These are phyloP conservation scores for Ancistrus triradiatus DNA, from an alignment of 2,113 vertebrate genomes.

Conservation along the genomic window DNA sequence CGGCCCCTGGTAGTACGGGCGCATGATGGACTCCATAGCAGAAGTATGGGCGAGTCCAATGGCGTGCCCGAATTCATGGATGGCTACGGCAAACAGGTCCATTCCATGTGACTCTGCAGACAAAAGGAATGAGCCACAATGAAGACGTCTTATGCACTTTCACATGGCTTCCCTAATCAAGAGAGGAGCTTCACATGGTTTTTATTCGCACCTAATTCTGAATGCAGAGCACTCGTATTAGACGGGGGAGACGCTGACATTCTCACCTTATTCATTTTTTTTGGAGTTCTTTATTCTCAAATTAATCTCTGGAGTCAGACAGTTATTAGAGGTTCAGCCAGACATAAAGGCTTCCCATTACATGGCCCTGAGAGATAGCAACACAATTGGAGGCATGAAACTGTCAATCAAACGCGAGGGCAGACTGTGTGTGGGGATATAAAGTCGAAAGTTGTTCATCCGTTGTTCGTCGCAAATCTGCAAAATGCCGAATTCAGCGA, in stretches of 20 bases:
- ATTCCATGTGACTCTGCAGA: slow-evolving; percentile 78
- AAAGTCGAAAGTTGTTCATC: not conserved
- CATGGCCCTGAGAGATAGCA: slow-evolving; percentile 57
- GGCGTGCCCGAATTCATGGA: slow-evolving; percentile 95
- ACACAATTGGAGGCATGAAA: slow-evolving; percentile 47
- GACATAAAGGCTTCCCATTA: slow-evolving; percentile 56
- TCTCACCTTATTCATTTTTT: slow-evolving; percentile 17
- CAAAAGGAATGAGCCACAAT: slow-evolving; percentile 9
- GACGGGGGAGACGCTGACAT: not conserved
- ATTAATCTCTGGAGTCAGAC: slow-evolving; percentile 50
- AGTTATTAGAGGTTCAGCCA: slow-evolving; percentile 51
- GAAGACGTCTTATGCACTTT: not conserved
- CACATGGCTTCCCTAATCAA: not conserved
- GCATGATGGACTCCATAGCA: slow-evolving; percentile 87
- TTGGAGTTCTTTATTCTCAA: slow-evolving; percentile 15
- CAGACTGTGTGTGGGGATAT: not conserved
- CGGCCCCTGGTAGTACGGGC: slow-evolving; percentile 91
- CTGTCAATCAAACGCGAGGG: slow-evolving; percentile 57
- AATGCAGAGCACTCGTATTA: not conserved
- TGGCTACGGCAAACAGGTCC: slow-evolving; percentile 93
- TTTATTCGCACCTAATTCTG: not conserved
- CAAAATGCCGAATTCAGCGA: slow-evolving; percentile 14
- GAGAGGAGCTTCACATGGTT: not conserved
- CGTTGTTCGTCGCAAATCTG: not conserved
- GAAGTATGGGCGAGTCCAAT: slow-evolving; percentile 90